Conservation (phyloP, 2,797 vertebrate species). For the Chelmon rostratus region DNA sequence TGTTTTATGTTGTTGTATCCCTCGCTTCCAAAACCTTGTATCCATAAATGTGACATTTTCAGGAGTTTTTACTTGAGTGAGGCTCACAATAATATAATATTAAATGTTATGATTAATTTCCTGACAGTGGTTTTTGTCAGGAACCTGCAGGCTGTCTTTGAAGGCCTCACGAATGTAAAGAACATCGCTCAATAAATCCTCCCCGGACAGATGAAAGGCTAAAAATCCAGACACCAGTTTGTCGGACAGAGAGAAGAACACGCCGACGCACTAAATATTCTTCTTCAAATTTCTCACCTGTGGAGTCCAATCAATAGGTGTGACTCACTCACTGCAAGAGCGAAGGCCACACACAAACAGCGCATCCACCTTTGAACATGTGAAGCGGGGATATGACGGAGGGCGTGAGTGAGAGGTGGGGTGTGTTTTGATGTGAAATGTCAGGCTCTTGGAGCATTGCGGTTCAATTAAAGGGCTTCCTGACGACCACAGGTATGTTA, state of each 20-base stretch:
- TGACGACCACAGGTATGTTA: not conserved
- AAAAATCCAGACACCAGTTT: constrained; percentile 13
- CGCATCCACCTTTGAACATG: too few species aligned
- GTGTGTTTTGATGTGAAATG: constrained; percentile 52
- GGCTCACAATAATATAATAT: not conserved
- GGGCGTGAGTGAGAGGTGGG: not conserved
- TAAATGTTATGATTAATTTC: too few species aligned
- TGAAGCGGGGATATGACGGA: not conserved
- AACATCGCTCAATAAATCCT: too few species aligned
- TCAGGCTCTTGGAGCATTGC: not conserved
- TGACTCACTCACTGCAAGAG: too few species aligned
- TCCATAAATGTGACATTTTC: too few species aligned
- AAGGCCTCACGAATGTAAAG: too few species aligned
- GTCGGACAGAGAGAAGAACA: not conserved
- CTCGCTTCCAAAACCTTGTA: too few species aligned
- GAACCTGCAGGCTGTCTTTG: too few species aligned
- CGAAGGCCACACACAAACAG: too few species aligned
- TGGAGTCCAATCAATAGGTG: not conserved
- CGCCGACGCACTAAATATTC: not conserved
- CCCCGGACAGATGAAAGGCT: not conserved
- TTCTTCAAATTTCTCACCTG: not conserved
- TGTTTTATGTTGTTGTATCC: too few species aligned
- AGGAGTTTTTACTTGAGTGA: too few species aligned
- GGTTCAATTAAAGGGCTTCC: constrained; percentile 29
- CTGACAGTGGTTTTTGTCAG: too few species aligned